These are phyloP conservation scores for Plotosus lineatus DNA, from an alignment of 2,113 vertebrate genomes.

Conservation along the genomic window DNA sequence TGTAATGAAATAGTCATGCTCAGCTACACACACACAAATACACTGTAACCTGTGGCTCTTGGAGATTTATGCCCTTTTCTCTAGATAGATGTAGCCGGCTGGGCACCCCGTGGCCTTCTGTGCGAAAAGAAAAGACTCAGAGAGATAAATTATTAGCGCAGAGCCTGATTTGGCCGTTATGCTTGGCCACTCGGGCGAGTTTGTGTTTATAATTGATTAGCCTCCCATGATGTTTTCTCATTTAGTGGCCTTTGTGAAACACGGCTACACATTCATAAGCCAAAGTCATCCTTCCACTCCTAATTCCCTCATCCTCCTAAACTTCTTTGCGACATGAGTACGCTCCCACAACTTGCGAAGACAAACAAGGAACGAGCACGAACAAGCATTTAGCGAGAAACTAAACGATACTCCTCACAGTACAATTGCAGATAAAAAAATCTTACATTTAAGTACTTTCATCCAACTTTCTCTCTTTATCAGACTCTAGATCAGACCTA, in stretches of 20 bases:
- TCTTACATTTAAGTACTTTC: constrained; percentile 12
- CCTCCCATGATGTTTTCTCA: constrained; percentile 60
- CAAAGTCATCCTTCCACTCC: constrained; percentile 13
- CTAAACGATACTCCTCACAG: background rate
- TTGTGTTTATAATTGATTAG: constrained; percentile 61
- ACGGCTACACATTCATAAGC: constrained; percentile 48
- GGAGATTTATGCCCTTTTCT: constrained; percentile 50
- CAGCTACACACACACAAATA: constrained; percentile 33
- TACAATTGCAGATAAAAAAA: constrained; percentile 18
- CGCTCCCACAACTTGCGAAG: constrained; percentile 20
- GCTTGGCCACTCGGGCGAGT: constrained; percentile 56
- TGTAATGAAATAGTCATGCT: constrained; percentile 41
- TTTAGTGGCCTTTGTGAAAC: constrained; percentile 56
- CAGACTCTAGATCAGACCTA: background rate
- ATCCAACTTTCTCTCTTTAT: background rate
- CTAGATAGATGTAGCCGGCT: constrained; percentile 37
- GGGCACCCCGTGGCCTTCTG: constrained; percentile 50
- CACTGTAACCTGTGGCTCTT: constrained; percentile 51
- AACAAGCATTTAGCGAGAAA: constrained; percentile 11
- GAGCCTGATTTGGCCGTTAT: constrained; percentile 52
- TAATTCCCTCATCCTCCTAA: background rate
- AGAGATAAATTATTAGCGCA: constrained; percentile 58
- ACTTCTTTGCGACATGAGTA: background rate
- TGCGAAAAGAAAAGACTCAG: constrained; percentile 55
- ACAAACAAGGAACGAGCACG: constrained; percentile 23